phyloP scores from a whole-genome alignment of 2,888 invertebrate species.

The Hipparchia semele region DNA sequence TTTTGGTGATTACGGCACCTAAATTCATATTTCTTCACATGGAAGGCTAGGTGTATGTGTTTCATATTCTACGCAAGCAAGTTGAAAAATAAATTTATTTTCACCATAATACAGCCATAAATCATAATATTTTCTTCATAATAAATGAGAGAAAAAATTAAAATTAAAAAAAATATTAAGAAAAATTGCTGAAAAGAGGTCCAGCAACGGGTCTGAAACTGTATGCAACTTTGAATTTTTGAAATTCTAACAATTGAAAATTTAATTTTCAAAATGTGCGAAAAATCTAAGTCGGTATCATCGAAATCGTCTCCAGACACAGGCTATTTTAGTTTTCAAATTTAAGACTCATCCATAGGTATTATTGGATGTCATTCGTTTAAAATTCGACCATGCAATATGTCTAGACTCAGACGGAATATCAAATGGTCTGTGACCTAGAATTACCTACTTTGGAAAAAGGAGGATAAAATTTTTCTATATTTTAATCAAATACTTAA shows the following conservation, averaged over 20 bases:
- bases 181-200: no score
- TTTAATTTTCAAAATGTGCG: conserved; percentile 17
- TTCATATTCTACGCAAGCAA: no score
- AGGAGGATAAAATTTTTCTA: conserved; percentile 39
- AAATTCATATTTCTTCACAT: no score
- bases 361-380: conserved; percentile 72
- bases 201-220: no score
- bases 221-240: no score
- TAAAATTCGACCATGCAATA: conserved; percentile 82
- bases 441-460: conserved; percentile 64
- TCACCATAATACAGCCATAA: no score
- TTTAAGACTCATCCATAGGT: conserved; percentile 78
- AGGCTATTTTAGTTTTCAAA: conserved; percentile 77
- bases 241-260: neutral
- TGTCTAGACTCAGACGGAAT: conserved; percentile 79
- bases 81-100: no score
- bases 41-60: no score
- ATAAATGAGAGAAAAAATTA: no score
- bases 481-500: conserved; percentile 1
- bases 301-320: conserved; percentile 64
- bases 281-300: conserved; percentile 49
- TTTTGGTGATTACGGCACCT: no score
- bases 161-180: no score
- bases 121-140: no score
- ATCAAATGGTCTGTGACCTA: conserved; percentile 78